Percentiles rank a stretch among this genome's conserved stretches.
Evolutionary conservation across 2,888 invertebrate genomes (phyloP).

Genomic region (Dendrolimus pini): DNA sequence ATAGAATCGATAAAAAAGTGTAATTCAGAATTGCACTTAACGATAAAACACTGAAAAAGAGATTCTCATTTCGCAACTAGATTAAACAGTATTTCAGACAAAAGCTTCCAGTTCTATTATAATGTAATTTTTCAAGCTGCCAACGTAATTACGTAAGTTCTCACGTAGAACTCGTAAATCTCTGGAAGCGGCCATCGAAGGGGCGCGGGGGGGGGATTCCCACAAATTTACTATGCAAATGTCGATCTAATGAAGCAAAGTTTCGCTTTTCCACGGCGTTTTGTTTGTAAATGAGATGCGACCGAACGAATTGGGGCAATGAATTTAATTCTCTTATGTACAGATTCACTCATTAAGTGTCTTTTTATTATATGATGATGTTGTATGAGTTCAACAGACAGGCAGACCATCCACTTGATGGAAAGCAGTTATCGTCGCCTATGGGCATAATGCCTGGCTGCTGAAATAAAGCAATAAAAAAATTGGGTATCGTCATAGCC

Average conservation of each 20-base stretch:
- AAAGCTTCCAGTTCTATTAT: constrained; percentile 5
- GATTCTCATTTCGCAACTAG: no score
- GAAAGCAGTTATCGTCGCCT: background rate
- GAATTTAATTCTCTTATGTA: no score
- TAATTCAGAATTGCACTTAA: no score
- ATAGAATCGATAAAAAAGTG: no score
- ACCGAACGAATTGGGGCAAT: background rate
- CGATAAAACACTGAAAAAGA: no score
- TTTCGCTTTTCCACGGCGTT: background rate
- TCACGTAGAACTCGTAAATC: constrained; percentile 30
- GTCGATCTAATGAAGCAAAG: background rate
- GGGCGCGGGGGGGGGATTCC: background rate
- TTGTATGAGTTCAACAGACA: background rate
- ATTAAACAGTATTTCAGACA: background rate
- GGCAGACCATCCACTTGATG: background rate
- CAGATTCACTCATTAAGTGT: background rate
- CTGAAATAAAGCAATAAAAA: no score
- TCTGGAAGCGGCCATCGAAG: constrained; percentile 12
- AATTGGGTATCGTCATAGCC: no score
- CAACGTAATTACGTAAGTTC: constrained; percentile 24
- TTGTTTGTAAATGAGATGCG: background rate
- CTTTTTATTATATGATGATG: background rate
- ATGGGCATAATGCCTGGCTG: background rate
- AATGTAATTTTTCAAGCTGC: constrained; percentile 15
- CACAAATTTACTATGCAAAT: background rate